phyloP scores from a whole-genome alignment of 2,113 vertebrate genomes.

The Clarias magur region DNA sequence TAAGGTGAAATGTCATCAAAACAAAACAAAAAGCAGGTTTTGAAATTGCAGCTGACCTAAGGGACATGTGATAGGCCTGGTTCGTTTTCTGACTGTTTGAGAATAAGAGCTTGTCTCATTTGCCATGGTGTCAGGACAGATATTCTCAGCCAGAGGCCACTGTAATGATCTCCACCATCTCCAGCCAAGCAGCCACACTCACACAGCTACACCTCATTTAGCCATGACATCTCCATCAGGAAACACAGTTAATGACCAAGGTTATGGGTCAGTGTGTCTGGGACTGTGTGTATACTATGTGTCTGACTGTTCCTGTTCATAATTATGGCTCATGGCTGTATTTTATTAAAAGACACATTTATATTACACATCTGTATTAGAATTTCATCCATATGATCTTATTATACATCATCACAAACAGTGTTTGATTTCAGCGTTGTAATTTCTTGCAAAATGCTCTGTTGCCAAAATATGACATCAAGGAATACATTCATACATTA shows the following conservation, averaged over 20 bases:
- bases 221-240: constrained; percentile 22
- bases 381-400: neutral
- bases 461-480: neutral
- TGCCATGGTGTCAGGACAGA: neutral
- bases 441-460: neutral
- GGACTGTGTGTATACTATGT: neutral
- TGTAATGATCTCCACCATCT: constrained; percentile 23
- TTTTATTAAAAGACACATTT: neutral
- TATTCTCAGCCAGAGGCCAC: constrained; percentile 21
- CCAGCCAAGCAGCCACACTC: constrained; percentile 15
- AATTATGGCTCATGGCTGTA: neutral
- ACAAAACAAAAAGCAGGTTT: neutral
- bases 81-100: constrained; percentile 9
- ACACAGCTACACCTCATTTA: constrained; percentile 37
- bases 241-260: constrained; percentile 36
- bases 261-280: constrained; percentile 27
- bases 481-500: neutral
- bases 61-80: neutral
- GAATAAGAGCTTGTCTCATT: neutral
- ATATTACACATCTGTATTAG: neutral
- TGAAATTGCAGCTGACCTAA: neutral
- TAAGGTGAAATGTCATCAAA: neutral
- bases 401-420: neutral
- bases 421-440: neutral
- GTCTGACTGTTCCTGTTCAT: neutral